Conservation (phyloP, 2,797 vertebrate species). For the Hyperoplus immaculatus region DNA sequence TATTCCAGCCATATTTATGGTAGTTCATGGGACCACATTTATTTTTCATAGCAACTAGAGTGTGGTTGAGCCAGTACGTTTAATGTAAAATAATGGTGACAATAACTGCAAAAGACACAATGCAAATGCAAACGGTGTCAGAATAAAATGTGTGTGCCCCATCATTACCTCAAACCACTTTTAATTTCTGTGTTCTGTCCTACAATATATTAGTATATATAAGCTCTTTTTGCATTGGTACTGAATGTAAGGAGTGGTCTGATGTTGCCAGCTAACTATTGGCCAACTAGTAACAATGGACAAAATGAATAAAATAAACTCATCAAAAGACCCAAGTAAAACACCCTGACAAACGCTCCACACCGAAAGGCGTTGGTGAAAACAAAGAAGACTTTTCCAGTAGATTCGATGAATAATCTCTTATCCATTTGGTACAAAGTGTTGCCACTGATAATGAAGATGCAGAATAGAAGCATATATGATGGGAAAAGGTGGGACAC, state of each 20-base stretch:
- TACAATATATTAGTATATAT: not conserved
- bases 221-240: not conserved
- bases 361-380: not conserved
- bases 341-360: not conserved
- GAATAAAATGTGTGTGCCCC: not conserved
- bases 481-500: slow-evolving; percentile 4
- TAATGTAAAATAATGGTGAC: not conserved
- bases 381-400: not conserved
- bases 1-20: not conserved
- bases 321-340: not conserved
- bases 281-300: slow-evolving; percentile 6
- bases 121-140: not conserved
- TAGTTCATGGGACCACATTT: not conserved
- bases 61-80: not conserved
- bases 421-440: not conserved
- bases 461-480: slow-evolving; percentile 6
- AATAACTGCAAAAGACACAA: not conserved
- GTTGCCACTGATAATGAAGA: not conserved
- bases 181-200: not conserved
- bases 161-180: not conserved
- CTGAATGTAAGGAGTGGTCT: not conserved
- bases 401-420: not conserved
- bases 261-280: not conserved
- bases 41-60: not conserved
- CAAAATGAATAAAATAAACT: not conserved